These are phyloP conservation scores for Calidris pygmaea DNA, from an alignment of 2,113 vertebrate genomes.

Conservation along the genomic window DNA sequence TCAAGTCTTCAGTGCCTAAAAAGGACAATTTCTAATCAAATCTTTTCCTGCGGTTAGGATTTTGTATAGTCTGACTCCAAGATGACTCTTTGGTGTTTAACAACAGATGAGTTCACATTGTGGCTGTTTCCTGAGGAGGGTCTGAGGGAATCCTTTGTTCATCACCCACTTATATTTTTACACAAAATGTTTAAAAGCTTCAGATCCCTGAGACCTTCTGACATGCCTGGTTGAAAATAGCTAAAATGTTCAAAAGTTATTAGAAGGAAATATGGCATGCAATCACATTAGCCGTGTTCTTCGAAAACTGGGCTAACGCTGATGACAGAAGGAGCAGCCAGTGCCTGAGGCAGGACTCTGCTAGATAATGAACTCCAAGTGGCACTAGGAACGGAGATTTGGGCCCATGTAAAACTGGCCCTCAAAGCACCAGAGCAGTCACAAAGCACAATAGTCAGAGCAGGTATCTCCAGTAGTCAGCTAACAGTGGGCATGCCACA, in stretches of 20 bases:
- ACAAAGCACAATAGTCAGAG: not conserved
- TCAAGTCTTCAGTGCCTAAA: not conserved
- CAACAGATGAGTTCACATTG: not conserved
- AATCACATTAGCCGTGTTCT: not conserved
- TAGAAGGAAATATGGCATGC: not conserved
- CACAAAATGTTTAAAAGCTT: not conserved
- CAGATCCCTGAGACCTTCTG: not conserved
- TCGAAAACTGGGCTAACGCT: not conserved
- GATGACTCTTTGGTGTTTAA: not conserved
- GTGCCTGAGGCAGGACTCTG: not conserved
- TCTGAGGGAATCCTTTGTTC: not conserved
- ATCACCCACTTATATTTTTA: not conserved
- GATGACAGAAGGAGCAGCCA: not conserved
- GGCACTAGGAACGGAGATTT: not conserved
- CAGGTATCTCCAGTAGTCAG: not conserved
- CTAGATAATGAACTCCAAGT: not conserved
- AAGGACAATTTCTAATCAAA: not conserved
- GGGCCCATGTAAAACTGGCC: not conserved
- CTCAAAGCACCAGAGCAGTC: not conserved
- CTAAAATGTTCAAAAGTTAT: not conserved
- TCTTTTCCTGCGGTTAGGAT: not conserved
- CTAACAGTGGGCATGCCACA: not conserved
- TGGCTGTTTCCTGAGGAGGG: not conserved
- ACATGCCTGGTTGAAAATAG: not conserved
- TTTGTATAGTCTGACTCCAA: not conserved